Percentiles rank a stretch among this genome's conserved stretches.
phyloP scores from a whole-genome alignment of 2,113 vertebrate species.

The Leiothrix lutea region DNA sequence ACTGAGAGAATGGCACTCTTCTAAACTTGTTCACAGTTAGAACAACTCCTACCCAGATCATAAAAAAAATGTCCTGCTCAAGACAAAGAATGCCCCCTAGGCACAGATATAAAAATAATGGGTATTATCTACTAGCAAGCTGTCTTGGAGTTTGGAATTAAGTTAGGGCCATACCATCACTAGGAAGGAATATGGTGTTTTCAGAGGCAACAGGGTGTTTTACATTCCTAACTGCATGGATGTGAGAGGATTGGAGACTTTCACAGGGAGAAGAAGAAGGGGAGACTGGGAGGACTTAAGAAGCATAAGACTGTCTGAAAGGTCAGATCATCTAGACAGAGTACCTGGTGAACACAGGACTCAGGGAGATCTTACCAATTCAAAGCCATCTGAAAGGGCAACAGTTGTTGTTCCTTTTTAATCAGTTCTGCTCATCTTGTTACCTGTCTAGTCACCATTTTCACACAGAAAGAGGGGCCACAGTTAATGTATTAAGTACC shows the following conservation, averaged over 20 bases:
- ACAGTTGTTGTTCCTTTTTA: neutral
- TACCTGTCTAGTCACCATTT: neutral
- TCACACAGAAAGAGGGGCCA: neutral
- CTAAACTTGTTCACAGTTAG: slow-evolving; percentile 58
- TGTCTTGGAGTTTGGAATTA: neutral
- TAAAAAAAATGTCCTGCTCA: slow-evolving; percentile 35
- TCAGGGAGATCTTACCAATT: neutral
- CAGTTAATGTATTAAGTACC: neutral
- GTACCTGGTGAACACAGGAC: neutral
- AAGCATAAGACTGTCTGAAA: neutral
- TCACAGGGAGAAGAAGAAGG: neutral
- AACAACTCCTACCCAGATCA: slow-evolving; percentile 34
- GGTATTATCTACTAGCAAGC: neutral
- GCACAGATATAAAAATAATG: slow-evolving; percentile 1
- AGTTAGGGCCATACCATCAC: neutral
- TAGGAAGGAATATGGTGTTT: neutral
- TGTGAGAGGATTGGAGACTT: neutral
- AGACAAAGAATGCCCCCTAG: neutral
- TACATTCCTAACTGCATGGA: neutral
- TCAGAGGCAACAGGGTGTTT: neutral
- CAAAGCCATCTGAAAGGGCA: neutral
- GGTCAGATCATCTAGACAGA: neutral
- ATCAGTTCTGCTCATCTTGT: neutral
- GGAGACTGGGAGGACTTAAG: neutral
- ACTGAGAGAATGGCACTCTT: slow-evolving; percentile 56